A percentile compares a stretch with the other conserved stretches of the same genome.
phyloP scores from a whole-genome alignment of 1,140 invertebrate species.

The Pentalonia nigronervosa region DNA sequence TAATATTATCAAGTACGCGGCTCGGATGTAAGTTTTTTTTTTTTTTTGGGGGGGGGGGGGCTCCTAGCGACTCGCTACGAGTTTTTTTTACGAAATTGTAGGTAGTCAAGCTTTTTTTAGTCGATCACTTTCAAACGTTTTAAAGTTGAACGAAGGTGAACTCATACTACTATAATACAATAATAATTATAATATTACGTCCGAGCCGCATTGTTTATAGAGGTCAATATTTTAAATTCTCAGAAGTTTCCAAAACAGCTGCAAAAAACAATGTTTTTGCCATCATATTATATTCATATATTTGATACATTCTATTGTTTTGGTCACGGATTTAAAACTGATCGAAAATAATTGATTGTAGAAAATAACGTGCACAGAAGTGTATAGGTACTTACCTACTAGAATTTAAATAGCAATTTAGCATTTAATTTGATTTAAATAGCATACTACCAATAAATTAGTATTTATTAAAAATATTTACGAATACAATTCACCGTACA shows the following conservation, averaged over 20 bases:
- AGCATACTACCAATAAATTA: background rate
- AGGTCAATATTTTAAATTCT: background rate
- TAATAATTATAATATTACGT: background rate
- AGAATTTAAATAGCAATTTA: too few relatives aligned
- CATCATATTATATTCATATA: background rate
- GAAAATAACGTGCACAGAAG: background rate
- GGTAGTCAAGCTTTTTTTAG: background rate
- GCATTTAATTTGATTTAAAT: too few relatives aligned
- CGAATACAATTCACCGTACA: background rate
- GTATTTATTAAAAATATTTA: background rate
- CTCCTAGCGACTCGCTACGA: background rate
- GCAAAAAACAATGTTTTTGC: background rate
- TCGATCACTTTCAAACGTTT: background rate
- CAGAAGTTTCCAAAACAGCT: background rate
- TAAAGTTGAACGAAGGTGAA: background rate
- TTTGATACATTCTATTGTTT: background rate
- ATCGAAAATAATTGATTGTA: background rate
- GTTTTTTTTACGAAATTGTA: background rate
- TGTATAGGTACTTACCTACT: background rate
- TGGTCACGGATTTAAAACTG: background rate
- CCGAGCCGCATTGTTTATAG: background rate
- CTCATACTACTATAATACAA: background rate
- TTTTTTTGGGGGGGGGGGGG: background rate
- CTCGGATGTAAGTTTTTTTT: background rate
- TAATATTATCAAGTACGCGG: background rate